Base-by-base conservation (phyloP, 2,113 vertebrate genomes). In the Brachyhypopomus gauderio region DNA sequence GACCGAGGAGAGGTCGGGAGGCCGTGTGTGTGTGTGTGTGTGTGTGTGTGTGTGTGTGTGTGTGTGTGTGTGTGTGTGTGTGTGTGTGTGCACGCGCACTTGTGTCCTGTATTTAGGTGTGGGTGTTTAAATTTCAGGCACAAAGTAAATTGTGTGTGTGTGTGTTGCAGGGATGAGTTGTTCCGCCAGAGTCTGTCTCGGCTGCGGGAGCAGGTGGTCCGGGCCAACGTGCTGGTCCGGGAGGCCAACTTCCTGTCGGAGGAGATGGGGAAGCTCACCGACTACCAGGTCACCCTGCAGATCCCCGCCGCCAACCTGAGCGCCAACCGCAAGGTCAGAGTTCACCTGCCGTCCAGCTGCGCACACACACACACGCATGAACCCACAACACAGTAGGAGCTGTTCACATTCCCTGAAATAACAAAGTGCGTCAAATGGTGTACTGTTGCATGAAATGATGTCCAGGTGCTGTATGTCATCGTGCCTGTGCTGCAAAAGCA, bases 241-340 rank as follows among this genome's bases (percentile, higher is more conserved):
- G 98, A 99, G 88, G 95, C 98, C 63, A 98, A 98, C 92, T 97
- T 98, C 89, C 90, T 99, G 86, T 93, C 97, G 0, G 97, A 98
- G 92, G 97, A 99, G 90, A 97, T 99, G 96, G 93, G 81, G 82
- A 98, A 96, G 20, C 93, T 95, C 84, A 99, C 97, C 0, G 97
- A 99, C 91, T 99, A 98, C 89, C 96, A 99, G 91, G 96, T 98
- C 89, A 99, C 97, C 0, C 95, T 99, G 84, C 98, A 99, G 92
- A 99, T 99, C 84, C 97, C 97, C 22, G 96, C 97, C 19, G 92
- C 96, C 83, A 99, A 99, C 91, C 96, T 99, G 89, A 99, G 97
- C 77, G 97, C 98, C 85, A 99, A 99, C 86, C 96, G 94, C 84
- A 99, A 99, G 96, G 98, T 99, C 88, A 93, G 88, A 76, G 38